Evolutionary conservation across 2,113 vertebrate genomes (phyloP).

Genomic region (Pseudorasbora parva): DNA sequence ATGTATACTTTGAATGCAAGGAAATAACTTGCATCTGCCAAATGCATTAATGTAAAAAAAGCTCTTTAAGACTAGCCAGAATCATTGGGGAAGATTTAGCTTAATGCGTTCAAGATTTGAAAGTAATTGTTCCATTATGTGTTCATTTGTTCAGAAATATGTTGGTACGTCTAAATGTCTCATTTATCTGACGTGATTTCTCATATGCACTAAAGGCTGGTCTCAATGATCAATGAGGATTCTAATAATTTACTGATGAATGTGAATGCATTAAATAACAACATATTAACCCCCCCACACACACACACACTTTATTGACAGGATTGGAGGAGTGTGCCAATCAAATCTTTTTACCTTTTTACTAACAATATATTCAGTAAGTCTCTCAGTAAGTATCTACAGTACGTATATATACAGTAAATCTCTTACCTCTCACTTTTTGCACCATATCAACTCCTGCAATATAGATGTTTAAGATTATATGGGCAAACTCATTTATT

Average conservation of each 20-base stretch:
- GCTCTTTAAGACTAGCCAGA: no score
- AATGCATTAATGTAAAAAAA: no score
- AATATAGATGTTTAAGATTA: background rate
- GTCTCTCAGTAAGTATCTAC: no score
- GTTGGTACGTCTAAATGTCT: background rate
- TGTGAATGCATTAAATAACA: background rate
- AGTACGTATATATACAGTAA: no score
- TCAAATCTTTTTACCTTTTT: background rate
- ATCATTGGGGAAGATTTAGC: no score
- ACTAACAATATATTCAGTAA: background rate
- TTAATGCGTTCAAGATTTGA: background rate
- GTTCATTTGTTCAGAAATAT: background rate
- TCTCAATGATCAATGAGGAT: background rate
- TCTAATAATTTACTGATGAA: background rate
- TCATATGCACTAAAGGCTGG: background rate
- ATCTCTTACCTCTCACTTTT: background rate
- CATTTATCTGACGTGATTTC: background rate
- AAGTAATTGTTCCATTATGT: background rate
- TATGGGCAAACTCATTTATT: background rate
- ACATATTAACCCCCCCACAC: no score
- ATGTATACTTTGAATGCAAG: no score
- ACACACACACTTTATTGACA: no score
- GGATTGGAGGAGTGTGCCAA: background rate
- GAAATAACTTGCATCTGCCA: no score
- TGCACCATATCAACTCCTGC: no score